Conservation (phyloP, 2,888 invertebrate species). For the Tethea ocularis region DNA sequence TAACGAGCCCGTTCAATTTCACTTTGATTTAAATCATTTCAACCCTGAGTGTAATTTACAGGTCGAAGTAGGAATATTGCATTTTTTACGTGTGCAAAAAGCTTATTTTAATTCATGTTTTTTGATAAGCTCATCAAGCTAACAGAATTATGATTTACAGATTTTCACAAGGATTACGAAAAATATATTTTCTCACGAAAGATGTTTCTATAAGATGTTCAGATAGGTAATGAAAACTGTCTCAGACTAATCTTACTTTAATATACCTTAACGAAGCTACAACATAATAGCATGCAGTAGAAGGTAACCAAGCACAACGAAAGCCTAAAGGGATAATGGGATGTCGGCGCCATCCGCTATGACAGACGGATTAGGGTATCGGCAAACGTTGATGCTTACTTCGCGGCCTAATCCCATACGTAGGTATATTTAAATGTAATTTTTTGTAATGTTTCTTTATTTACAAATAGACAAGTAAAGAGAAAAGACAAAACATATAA, state of each 20-base stretch:
- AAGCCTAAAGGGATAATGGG: constrained; percentile 22
- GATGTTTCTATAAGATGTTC: background rate
- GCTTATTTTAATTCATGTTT: background rate
- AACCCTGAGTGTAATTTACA: background rate
- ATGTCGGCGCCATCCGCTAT: constrained; percentile 26
- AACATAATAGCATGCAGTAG: constrained; percentile 18
- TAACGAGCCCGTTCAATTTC: background rate
- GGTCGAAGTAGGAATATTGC: background rate
- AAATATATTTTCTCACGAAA: background rate
- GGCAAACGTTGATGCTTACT: constrained; percentile 12
- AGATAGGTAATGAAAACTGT: no score
- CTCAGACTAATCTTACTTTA: no score
- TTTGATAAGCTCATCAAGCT: background rate
- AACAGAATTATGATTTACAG: background rate
- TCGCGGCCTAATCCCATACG: background rate
- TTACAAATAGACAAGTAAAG: no score
- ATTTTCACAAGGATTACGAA: no score
- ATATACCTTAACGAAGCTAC: background rate
- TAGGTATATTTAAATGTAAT: background rate
- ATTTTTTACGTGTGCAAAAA: no score
- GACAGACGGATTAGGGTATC: constrained; percentile 19
- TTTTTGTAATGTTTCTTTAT: no score
- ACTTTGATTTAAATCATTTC: background rate
- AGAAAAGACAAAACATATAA: no score
- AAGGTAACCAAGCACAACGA: constrained; percentile 15